A percentile compares a stretch with the other conserved stretches of the same genome.
Evolutionary conservation across 2,113 vertebrate species (phyloP).

Genomic region (Melanotaenia duboulayi): DNA sequence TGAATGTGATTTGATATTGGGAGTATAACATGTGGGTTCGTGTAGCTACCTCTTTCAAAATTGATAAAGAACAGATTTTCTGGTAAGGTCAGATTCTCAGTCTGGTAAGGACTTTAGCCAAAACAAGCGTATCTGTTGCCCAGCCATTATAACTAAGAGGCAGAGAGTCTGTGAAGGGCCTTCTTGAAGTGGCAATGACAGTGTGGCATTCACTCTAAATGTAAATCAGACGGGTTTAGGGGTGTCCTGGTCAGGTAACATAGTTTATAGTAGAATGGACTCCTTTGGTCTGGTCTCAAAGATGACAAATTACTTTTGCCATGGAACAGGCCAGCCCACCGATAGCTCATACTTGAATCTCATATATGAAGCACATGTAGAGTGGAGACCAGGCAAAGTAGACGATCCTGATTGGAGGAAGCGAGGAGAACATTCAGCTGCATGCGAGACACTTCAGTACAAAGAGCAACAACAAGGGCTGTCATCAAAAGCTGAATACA

Average conservation of each 20-base stretch:
- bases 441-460: constrained; percentile 1
- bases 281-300: constrained; percentile 59
- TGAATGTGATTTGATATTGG: no score
- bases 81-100: constrained; percentile 7
- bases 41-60: no score
- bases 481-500: constrained; percentile 13
- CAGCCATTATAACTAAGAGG: constrained; percentile 61
- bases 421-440: constrained; percentile 6
- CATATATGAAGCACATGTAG: constrained; percentile 28
- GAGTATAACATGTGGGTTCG: no score
- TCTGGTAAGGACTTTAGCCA: constrained; percentile 55
- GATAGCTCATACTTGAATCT: constrained; percentile 35
- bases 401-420: neutral
- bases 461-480: constrained; percentile 27
- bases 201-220: constrained; percentile 85
- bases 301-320: constrained; percentile 68
- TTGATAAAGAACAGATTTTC: no score
- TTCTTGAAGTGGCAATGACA: constrained; percentile 66
- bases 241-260: constrained; percentile 75
- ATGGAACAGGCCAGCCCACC: constrained; percentile 11
- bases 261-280: constrained; percentile 58
- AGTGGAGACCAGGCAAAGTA: constrained; percentile 1
- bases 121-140: constrained; percentile 62
- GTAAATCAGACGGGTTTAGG: constrained; percentile 83
- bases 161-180: constrained; percentile 63